Base-by-base conservation (phyloP, 2,113 vertebrate genomes). In the Gymnobelideus leadbeateri region DNA sequence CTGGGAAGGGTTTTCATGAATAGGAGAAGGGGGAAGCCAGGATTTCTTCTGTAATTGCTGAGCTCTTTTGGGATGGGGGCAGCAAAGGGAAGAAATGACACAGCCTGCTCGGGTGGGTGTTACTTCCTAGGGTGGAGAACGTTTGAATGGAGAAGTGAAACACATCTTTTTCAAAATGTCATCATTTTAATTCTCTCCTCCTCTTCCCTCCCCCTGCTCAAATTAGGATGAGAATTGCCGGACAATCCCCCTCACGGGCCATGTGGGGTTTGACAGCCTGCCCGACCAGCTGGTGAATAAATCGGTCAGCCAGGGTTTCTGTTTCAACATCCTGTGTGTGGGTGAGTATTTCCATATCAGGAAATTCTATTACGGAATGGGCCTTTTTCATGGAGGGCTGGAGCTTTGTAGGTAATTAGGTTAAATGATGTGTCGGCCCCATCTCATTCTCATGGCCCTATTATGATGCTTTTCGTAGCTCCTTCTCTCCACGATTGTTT, bases 241-340 rank as follows among this genome's bases (percentile, higher is more conserved):
- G 84, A 98, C 99, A 26, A 98, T 99, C 57, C 99, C 99, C 0
- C 99, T 99, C 95, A 99, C 99, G 0, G 99, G 99, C 97, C 99
- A 99, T 68, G 99, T 99, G 91, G 99, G 99, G 98, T 99, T 99
- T 98, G 99, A 99, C 98, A 99, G 99, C 98, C 99, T 99, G 99
- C 99, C 99, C 77, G 99, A 99, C 99, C 99, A 99, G 98, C 99
- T 99, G 99, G 99, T 99, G 98, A 99, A 99, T 99, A 99, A 99
- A 98, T 99, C 99, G 46, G 99, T 99, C 97, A 99, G 99, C 98
- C 99, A 99, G 92, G 99, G 99, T 91, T 99, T 99, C 99, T 99
- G 99, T 98, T 99, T 99, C 98, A 99, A 99, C 99, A 99, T 99
- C 98, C 99, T 99, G 97, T 99, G 99, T 96, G 99, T 99, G 98